These are phyloP conservation scores for Lepidothrix coronata DNA, from an alignment of 2,113 vertebrate species.

Conservation along the genomic window DNA sequence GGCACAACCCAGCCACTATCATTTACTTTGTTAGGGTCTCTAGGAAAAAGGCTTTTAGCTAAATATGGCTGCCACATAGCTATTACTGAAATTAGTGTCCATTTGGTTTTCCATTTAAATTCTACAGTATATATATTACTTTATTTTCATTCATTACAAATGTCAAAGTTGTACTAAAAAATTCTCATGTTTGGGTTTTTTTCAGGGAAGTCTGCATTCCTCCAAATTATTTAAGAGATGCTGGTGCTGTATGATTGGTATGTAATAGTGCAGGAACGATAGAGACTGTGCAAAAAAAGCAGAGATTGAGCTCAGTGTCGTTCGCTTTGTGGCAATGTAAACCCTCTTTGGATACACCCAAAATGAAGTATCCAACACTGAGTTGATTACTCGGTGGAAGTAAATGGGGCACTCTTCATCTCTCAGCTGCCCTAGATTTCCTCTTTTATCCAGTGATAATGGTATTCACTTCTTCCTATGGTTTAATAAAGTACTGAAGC, in stretches of 20 bases:
- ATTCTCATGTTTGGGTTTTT: background rate
- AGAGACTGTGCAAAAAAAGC: background rate
- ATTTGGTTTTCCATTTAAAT: background rate
- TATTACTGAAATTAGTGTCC: background rate
- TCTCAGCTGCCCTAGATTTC: background rate
- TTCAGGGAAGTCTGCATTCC: background rate
- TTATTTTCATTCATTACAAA: background rate
- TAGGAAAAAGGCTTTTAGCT: background rate
- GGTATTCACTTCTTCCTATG: background rate
- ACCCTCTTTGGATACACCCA: background rate
- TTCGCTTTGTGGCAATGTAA: background rate
- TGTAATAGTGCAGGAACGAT: background rate
- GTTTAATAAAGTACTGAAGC: background rate
- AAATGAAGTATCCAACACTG: background rate
- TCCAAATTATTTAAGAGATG: background rate
- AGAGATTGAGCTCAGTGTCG: background rate
- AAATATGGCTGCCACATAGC: background rate
- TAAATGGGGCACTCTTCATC: rapidly evolving
- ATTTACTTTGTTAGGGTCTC: background rate
- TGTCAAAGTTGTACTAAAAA: background rate
- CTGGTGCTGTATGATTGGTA: background rate
- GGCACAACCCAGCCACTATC: background rate
- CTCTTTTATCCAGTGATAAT: background rate
- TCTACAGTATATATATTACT: background rate
- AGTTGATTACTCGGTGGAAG: background rate